These are phyloP conservation scores for Drosophila mettleri DNA, from an alignment of 2,888 invertebrate genomes.

Conservation along the genomic window DNA sequence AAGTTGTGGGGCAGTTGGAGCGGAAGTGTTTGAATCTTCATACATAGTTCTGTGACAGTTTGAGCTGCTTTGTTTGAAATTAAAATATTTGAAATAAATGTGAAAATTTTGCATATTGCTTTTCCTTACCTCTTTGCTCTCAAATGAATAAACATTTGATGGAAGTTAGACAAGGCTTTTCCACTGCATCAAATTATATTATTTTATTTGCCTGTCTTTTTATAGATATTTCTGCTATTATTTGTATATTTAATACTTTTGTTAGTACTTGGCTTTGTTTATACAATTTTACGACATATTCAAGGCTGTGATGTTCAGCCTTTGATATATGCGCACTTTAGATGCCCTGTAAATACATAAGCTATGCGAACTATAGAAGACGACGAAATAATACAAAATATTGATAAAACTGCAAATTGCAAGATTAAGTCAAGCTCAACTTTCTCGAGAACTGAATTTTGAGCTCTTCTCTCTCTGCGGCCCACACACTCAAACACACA, in stretches of 20 bases:
- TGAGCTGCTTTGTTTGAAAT: no score
- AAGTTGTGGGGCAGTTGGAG: no score
- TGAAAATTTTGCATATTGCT: not conserved
- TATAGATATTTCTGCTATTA: conserved; percentile 14
- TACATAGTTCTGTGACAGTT: no score
- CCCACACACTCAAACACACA: not conserved
- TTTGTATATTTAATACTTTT: conserved; percentile 8
- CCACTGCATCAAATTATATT: not conserved
- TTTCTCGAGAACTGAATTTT: not conserved
- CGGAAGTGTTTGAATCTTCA: no score
- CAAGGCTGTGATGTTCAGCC: not conserved
- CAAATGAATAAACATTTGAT: not conserved
- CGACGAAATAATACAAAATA: no score
- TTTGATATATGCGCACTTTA: not conserved
- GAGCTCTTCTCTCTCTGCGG: not conserved
- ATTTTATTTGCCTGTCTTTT: not conserved
- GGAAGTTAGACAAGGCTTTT: not conserved
- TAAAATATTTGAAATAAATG: not conserved
- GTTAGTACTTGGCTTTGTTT: conserved; percentile 32
- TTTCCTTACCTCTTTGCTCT: not conserved
- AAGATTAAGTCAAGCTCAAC: no score
- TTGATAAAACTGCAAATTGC: no score
- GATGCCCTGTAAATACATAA: conserved; percentile 15
- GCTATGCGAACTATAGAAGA: no score
- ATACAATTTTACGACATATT: conserved; percentile 12